Base-by-base conservation (phyloP, 30 jellyfish, hydroid and myxozoan species). In the Phacellophora camtschatica region DNA sequence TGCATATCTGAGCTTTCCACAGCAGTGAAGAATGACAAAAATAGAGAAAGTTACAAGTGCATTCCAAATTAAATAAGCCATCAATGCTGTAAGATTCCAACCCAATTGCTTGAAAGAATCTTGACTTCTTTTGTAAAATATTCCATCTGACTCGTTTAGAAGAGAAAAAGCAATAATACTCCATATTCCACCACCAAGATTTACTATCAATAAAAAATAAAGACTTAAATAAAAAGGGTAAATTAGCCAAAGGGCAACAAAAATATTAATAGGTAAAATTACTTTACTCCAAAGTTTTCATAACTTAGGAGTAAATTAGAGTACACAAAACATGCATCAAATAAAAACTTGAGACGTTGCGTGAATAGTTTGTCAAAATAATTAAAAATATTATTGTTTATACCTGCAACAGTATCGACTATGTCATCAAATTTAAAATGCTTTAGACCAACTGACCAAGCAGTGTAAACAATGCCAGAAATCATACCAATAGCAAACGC, bases 131-230 rank as follows among this genome's bases (percentile, higher is more conserved):
- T 34, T 48, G 72, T 90, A 90, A 15, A 90, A 33, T 12, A 65
- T 50, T 1, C 98, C 98, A 36, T 31, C 65, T 24, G 80, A 11
- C n/a, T 28, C 46, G 46, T 79, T 67, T 49, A 84, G 58, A 16
- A 90, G 34, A n/a, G 94, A 74, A 27, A 81, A 63, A 16, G 96
- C 98, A 50, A 90, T 20, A 1, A 58, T 67, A 13, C 95, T 96
- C 95, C 98, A 90, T 7, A 85, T 74, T 16, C 98, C 98, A 15
- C 89, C 94, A 4, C 98, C 96, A 45, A 90, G 94, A 55, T 90
- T 94, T 36, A 90, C 98, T 90, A 49, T 3, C 16, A 63, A 36
- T 9, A 28, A 37, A 63, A 11, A 29, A 30, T 32, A 36, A 32
- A 12, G 22, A 8, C 6, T 13, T 50, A 5, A 50, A 5, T 9